Base-by-base conservation (phyloP, 2,888 invertebrate genomes). In the Harpalus rufipes region DNA sequence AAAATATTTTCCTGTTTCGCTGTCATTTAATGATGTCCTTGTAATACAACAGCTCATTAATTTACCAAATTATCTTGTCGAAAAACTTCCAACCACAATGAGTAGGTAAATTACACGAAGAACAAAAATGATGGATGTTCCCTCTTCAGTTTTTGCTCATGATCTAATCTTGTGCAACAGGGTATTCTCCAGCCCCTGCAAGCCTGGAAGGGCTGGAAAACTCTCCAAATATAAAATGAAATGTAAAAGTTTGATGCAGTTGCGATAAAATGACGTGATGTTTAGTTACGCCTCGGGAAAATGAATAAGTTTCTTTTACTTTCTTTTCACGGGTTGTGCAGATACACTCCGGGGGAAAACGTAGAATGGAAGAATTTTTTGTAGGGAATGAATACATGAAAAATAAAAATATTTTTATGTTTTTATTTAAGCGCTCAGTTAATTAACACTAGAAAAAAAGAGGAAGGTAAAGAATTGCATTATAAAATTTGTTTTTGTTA, bases 211-310 rank as follows among this genome's bases (percentile, higher is more conserved):
- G 74, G 51, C 41, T 41, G 44, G 44, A 74, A 74, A 74, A 74
- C 39, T 68, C 68, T 32, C 32, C 68, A 68, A 39, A 68, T 68
- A 39, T 68, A 68, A 74, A 74, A 74, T 74, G 51, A 74, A 74
- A 74, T 74, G 51, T 74, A 74, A 74, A 74, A 74, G 74, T 74
- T 74, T 74, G 74, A 74, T 74, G 74, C 74, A 74, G 74, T 51
- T 74, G 51, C 51, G 51, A 74, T 44, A 74, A 74, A 74, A 74
- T 74, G 44, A 74, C 44, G 74, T 74, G 74, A 41, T 74, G 74
- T 56, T 74, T 74, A 74, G 74, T 74, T 74, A 74, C 44, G 51
- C 18, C 51, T 4, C 74, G 51, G 51, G 18, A 74, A 51, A 74
- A 51, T 51, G 74, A 74, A 74, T 74, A 74, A 74, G 74, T 74